phyloP scores from a whole-genome alignment of 1,140 invertebrate species.

The Lithobius niger region DNA sequence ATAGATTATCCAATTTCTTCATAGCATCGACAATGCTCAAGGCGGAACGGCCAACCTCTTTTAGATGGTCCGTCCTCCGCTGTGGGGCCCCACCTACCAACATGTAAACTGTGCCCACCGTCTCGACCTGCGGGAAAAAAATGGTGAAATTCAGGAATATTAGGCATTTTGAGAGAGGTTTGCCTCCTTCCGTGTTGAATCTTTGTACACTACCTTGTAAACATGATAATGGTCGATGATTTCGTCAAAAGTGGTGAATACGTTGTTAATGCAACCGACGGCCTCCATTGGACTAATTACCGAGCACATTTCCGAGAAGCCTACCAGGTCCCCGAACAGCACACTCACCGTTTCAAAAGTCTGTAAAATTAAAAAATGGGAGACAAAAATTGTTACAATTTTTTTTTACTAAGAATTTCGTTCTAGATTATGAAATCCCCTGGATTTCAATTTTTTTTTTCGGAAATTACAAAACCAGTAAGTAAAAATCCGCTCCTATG shows the following conservation, averaged over 20 bases:
- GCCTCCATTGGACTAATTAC: conserved; percentile 63
- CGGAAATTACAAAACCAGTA: too few relatives aligned
- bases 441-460: too few relatives aligned
- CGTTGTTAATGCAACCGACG: conserved; percentile 65
- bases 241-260: conserved; percentile 66
- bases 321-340: conserved; percentile 46
- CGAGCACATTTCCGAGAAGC: conserved; percentile 37
- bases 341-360: conserved; percentile 44
- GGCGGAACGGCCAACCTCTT: conserved; percentile 52
- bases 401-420: too few relatives aligned
- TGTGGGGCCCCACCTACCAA: conserved; percentile 72
- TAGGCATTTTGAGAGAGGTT: too few relatives aligned
- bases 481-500: too few relatives aligned
- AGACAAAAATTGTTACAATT: too few relatives aligned
- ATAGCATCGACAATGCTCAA: conserved; percentile 15
- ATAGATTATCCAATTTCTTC: conserved; percentile 16
- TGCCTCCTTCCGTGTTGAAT: too few relatives aligned
- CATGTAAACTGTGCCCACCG: conserved; percentile 75
- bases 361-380: conserved; percentile 32
- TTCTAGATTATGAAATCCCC: too few relatives aligned
- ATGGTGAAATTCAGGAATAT: too few relatives aligned
- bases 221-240: conserved; percentile 59
- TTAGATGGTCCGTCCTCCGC: conserved; percentile 54
- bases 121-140: conserved; percentile 51
- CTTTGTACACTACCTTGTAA: conserved; percentile 71